Evolutionary conservation across 2,113 vertebrate genomes (phyloP).

Genomic region (Cairina moschata): DNA sequence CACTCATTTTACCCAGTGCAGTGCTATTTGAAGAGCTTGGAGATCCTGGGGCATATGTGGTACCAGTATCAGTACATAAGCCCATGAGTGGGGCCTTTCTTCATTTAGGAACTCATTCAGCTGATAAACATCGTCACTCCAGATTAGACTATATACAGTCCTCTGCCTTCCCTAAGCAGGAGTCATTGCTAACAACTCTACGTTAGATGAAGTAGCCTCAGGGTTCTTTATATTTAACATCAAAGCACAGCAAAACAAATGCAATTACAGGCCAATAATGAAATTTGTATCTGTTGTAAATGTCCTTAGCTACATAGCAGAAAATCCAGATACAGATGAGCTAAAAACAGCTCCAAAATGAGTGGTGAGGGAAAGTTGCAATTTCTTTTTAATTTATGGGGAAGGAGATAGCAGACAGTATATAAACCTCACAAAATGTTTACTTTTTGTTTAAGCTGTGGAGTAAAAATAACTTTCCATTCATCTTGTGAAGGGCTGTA

Average conservation of each 20-base stretch:
- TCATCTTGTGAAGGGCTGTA: background rate
- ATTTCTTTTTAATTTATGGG: constrained; percentile 34
- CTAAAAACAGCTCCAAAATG: background rate
- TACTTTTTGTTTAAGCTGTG: background rate
- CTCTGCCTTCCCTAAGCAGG: background rate
- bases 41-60: background rate
- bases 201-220: constrained; percentile 10
- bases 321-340: constrained; percentile 19
- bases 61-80: background rate
- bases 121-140: background rate
- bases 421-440: background rate
- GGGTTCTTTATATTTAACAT: constrained; percentile 49
- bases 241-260: constrained; percentile 60
- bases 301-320: background rate
- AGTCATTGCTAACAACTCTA: background rate
- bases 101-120: background rate
- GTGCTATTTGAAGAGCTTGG: background rate
- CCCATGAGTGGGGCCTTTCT: background rate
- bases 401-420: background rate
- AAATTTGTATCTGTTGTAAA: constrained; percentile 46
- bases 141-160: background rate
- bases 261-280: constrained; percentile 34
- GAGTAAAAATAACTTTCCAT: constrained; percentile 50
- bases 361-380: background rate
- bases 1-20: background rate